Evolutionary conservation across 1,140 invertebrate genomes (phyloP).

Genomic region (Trichogramma pretiosum): DNA sequence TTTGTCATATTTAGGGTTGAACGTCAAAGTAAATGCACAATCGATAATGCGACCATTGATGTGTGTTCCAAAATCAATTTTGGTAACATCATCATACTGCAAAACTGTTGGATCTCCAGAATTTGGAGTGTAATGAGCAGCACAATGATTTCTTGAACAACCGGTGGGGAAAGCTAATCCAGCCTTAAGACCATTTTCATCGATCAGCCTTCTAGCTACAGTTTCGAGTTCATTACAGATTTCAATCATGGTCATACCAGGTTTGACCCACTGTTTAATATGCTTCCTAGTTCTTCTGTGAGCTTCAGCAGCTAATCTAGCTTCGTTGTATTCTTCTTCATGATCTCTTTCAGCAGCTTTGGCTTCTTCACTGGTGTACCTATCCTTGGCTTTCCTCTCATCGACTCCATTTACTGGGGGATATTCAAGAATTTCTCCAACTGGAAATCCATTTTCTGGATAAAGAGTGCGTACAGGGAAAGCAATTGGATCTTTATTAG

Average conservation of each 20-base stretch:
- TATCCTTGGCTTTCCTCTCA: conserved; percentile 76
- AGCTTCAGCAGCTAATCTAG: conserved; percentile 91
- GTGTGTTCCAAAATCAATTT: conserved; percentile 99
- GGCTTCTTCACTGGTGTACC: conserved; percentile 87
- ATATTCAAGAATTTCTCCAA: conserved; percentile 75
- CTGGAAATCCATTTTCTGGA: conserved; percentile 71
- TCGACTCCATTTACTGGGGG: conserved; percentile 57
- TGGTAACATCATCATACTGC: conserved; percentile 94
- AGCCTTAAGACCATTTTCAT: conserved; percentile 90
- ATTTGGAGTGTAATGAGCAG: conserved; percentile 99
- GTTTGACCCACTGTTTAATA: conserved; percentile 56
- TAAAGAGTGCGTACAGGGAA: conserved; percentile 80
- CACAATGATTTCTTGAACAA: conserved; percentile 96
- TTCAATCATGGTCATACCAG: conserved; percentile 98
- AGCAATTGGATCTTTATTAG: conserved; percentile 75
- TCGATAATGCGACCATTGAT: conserved; percentile 98
- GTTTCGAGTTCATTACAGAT: conserved; percentile 96
- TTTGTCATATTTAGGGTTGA: conserved; percentile 95
- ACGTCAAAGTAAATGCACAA: conserved; percentile 95
- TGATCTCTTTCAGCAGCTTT: conserved; percentile 69
- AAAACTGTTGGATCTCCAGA: conserved; percentile 93
- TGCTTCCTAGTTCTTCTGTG: conserved; percentile 72
- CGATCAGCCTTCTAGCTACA: conserved; percentile 83
- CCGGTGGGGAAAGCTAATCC: conserved; percentile 98
- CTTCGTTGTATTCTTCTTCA: conserved; percentile 89